Conservation (phyloP, 1,140 invertebrate species). For the Diprion similis region DNA sequence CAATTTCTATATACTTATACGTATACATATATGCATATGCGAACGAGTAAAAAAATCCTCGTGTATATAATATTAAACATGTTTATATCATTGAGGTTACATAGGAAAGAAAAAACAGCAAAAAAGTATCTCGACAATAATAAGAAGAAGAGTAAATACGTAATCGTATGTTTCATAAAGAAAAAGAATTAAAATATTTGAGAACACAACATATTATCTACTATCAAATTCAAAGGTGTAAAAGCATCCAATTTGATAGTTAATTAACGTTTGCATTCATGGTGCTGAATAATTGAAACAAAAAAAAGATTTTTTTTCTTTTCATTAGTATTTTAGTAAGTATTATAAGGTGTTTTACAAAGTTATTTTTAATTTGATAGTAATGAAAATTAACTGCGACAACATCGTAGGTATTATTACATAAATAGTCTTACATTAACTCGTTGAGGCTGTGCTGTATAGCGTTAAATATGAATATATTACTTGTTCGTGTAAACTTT, state of each 20-base stretch:
- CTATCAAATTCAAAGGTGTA: neutral
- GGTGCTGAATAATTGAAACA: neutral
- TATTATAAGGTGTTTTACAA: constrained; percentile 8
- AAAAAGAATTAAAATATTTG: neutral
- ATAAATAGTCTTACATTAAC: neutral
- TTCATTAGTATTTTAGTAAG: neutral
- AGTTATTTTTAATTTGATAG: neutral
- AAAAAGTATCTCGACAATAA: neutral
- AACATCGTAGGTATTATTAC: neutral
- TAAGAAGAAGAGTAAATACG: neutral
- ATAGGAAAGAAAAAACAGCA: neutral
- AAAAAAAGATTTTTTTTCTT: neutral
- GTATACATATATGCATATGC: no score
- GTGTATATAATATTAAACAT: no score
- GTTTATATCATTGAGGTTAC: no score
- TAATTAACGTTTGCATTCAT: neutral
- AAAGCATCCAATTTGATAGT: neutral
- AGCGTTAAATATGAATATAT: neutral
- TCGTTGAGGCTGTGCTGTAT: neutral
- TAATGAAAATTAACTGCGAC: neutral
- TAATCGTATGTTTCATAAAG: neutral
- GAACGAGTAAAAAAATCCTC: no score
- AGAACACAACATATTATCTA: no score
- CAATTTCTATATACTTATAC: no score
- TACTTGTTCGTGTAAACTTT: neutral